Evolutionary conservation across 2,113 vertebrate species (phyloP).

Genomic region (Cercopithecus mona): DNA sequence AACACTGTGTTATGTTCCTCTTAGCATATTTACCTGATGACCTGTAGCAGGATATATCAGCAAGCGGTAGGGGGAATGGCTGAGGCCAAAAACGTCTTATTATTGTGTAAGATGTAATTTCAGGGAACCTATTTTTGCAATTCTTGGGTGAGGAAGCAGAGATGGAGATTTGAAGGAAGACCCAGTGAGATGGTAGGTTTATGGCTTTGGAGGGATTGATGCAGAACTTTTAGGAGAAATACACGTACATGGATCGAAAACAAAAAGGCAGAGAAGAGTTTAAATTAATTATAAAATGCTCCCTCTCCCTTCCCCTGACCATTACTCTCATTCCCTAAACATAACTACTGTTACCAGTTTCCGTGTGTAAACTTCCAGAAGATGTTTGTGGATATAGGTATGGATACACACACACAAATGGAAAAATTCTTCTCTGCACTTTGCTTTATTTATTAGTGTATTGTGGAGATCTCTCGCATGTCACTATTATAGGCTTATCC

Average conservation of each 20-base stretch:
- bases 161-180: background rate
- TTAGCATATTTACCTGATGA: background rate
- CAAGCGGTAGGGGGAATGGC: background rate
- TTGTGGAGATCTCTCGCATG: background rate
- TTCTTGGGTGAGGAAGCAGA: background rate
- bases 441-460: background rate
- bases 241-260: background rate
- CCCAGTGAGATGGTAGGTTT: background rate
- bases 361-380: background rate
- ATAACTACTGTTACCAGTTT: background rate
- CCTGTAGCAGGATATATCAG: background rate
- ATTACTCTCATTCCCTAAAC: background rate
- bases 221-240: background rate
- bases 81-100: background rate
- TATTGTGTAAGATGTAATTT: background rate
- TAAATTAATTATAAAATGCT: background rate
- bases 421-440: background rate
- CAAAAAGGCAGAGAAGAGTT: background rate
- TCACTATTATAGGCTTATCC: background rate
- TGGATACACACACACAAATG: background rate
- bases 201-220: background rate
- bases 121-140: background rate
- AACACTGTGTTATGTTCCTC: background rate
- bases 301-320: background rate
- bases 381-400: background rate